Percentiles rank a stretch among this genome's conserved stretches.
phyloP scores from a whole-genome alignment of 2,797 vertebrate genomes.

The Neoniphon sammara region DNA sequence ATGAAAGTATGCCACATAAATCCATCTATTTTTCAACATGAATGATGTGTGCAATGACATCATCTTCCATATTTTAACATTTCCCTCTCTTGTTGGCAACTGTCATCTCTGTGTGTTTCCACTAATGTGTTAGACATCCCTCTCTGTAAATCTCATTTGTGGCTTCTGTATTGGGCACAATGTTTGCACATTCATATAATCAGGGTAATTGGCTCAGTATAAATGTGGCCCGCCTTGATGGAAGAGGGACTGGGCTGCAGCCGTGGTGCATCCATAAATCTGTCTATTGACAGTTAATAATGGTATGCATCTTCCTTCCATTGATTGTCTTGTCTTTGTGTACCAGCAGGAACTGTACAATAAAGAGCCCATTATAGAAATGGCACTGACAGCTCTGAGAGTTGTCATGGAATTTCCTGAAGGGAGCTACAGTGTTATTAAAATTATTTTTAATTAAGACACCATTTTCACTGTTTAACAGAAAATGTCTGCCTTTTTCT shows the following conservation, averaged over 20 bases:
- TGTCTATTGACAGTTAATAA: constrained; percentile 54
- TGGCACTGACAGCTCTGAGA: constrained; percentile 21
- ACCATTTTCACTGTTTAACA: constrained; percentile 25
- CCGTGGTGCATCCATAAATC: constrained; percentile 59
- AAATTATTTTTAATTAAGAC: constrained; percentile 28
- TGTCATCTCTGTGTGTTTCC: constrained; percentile 35
- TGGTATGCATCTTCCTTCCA: constrained; percentile 53
- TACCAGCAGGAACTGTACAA: constrained; percentile 45
- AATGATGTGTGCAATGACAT: constrained; percentile 40
- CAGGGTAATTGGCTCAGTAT: constrained; percentile 57
- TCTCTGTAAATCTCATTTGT: constrained; percentile 44
- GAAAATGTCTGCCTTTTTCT: constrained; percentile 13
- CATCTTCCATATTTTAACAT: constrained; percentile 42
- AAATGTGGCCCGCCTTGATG: constrained; percentile 36
- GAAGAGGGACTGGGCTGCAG: constrained; percentile 25
- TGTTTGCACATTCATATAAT: constrained; percentile 62
- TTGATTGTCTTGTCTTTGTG: constrained; percentile 62
- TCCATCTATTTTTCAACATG: constrained; percentile 11
- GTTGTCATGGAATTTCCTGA: constrained; percentile 49
- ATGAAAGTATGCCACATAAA: not conserved
- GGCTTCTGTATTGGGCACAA: constrained; percentile 46
- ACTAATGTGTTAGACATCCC: constrained; percentile 39
- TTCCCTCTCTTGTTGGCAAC: constrained; percentile 37
- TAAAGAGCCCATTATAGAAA: constrained; percentile 42
- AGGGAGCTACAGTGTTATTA: constrained; percentile 7